Percentiles rank a stretch among this genome's conserved stretches.
These are phyloP conservation scores for Oryzias woworae DNA, from an alignment of 2,113 vertebrate species.

Conservation along the genomic window DNA sequence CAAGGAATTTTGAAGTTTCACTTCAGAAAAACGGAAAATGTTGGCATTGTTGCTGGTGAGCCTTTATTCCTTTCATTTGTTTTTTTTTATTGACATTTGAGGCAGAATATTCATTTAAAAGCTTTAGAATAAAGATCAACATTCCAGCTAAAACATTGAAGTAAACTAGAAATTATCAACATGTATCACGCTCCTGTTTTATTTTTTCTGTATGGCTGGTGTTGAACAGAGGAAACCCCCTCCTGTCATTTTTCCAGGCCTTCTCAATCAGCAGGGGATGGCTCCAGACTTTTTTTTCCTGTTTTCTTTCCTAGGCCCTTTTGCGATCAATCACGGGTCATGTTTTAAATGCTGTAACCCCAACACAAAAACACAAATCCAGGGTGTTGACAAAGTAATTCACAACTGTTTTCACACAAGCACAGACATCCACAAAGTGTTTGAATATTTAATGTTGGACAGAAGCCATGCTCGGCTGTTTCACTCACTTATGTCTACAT, in stretches of 20 bases:
- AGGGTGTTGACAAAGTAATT: slow-evolving; percentile 29
- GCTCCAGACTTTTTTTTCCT: slow-evolving; percentile 15
- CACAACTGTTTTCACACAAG: slow-evolving; percentile 35
- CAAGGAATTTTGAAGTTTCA: too few relatives aligned
- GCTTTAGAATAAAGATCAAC: slow-evolving; percentile 68
- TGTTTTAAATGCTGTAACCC: slow-evolving; percentile 52
- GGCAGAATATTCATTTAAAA: slow-evolving; percentile 72
- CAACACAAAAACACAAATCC: slow-evolving; percentile 50
- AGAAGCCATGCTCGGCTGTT: slow-evolving; percentile 54
- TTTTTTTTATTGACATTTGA: slow-evolving; percentile 72
- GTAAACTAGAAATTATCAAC: slow-evolving; percentile 69
- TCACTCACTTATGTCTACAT: slow-evolving; percentile 29
- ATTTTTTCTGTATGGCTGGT: slow-evolving; percentile 33
- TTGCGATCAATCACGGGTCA: slow-evolving; percentile 58
- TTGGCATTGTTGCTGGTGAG: slow-evolving; percentile 38
- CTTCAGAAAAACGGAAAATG: too few relatives aligned
- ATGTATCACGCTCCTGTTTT: slow-evolving; percentile 36
- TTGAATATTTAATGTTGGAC: slow-evolving; percentile 49
- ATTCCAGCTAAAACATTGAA: slow-evolving; percentile 61
- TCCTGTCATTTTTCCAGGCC: slow-evolving; percentile 24
- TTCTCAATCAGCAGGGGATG: slow-evolving; percentile 45
- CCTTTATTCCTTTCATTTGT: slow-evolving; percentile 42
- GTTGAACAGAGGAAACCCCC: slow-evolving; percentile 31
- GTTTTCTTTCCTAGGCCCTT: slow-evolving; percentile 10
- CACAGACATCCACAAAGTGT: slow-evolving; percentile 27